Evolutionary conservation across 2,113 vertebrate species (phyloP).

Genomic region (Nipponia nippon): DNA sequence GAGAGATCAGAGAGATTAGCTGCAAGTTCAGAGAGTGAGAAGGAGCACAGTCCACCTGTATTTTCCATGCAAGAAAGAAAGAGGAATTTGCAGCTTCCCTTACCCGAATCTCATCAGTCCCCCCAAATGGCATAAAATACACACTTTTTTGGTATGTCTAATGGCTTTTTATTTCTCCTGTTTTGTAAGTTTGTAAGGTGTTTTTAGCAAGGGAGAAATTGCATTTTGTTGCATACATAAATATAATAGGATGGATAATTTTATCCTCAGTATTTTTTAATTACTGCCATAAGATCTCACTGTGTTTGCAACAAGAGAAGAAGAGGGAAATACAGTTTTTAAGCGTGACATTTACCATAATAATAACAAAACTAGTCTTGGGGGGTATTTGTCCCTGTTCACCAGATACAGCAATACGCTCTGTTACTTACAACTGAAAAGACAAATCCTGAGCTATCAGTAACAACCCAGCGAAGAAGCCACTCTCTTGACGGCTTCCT

Average conservation of each 20-base stretch:
- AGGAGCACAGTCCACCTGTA: not conserved
- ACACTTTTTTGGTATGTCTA: not conserved
- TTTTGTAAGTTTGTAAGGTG: not conserved
- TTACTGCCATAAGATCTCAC: not conserved
- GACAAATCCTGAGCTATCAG: not conserved
- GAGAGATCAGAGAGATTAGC: not conserved
- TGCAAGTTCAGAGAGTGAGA: not conserved
- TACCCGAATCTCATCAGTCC: not conserved
- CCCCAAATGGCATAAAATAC: not conserved
- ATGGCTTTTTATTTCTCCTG: not conserved
- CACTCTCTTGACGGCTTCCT: not conserved
- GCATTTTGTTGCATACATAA: too few relatives aligned
- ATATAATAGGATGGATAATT: not conserved
- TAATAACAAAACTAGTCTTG: not conserved
- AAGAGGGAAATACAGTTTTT: not conserved
- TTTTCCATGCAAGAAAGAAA: not conserved
- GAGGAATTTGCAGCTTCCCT: not conserved
- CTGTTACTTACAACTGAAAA: not conserved
- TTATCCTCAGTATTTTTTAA: not conserved
- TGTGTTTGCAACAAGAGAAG: not conserved
- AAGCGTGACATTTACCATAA: not conserved
- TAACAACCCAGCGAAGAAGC: not conserved
- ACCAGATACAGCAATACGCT: not conserved
- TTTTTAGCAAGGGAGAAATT: not conserved
- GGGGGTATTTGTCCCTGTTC: not conserved